Evolutionary conservation across 2,888 invertebrate species (phyloP).

Genomic region (Barypeithes pellucidus): DNA sequence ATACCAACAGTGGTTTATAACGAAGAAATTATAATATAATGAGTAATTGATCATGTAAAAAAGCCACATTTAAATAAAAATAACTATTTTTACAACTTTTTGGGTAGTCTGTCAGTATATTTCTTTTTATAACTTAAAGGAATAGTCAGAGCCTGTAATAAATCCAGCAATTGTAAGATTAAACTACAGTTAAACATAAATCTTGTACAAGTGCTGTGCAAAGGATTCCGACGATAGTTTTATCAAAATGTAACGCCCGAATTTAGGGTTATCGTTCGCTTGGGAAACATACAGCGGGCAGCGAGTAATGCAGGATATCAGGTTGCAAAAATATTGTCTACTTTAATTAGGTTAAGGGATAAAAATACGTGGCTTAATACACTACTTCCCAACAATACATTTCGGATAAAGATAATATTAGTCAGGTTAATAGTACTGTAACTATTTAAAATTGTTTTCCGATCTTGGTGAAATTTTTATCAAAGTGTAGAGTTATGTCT

Average conservation of each 20-base stretch:
- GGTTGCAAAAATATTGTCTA: not conserved
- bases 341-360: conserved; percentile 13
- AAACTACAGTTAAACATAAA: not conserved
- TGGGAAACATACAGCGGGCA: conserved; percentile 11
- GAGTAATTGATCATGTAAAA: too few species aligned
- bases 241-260: conserved; percentile 16
- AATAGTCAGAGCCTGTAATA: not conserved
- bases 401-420: too few species aligned
- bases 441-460: too few species aligned
- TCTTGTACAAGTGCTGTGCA: conserved; percentile 1
- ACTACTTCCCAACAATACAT: too few species aligned
- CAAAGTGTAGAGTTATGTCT: too few species aligned
- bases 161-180: not conserved
- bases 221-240: conserved; percentile 6
- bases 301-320: conserved; percentile 2
- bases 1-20: too few species aligned
- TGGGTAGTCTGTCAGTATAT: too few species aligned
- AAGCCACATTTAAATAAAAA: too few species aligned
- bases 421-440: too few species aligned
- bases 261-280: conserved; percentile 2
- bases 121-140: not conserved
- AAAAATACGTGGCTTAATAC: not conserved
- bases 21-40: too few species aligned
- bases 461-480: too few species aligned
- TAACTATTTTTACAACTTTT: too few species aligned